Evolutionary conservation across 2,888 invertebrate genomes (phyloP).

Genomic region (Rhynchonema sp.): DNA sequence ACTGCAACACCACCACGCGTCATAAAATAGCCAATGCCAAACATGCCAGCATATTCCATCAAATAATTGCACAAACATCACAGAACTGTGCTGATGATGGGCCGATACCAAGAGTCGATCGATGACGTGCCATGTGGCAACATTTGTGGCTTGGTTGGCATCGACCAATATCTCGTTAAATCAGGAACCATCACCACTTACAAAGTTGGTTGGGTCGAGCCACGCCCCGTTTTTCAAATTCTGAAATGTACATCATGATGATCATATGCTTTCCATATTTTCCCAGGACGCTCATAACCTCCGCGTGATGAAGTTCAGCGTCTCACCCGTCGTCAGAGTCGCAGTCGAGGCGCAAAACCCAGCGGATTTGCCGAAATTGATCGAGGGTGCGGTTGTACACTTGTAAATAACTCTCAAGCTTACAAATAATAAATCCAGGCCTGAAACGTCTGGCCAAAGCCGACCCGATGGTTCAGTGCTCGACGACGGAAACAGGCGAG

Average conservation of each 20-base stretch:
- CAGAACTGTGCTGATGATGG: constrained; percentile 12
- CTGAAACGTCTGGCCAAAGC: constrained; percentile 11
- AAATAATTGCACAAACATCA: not conserved
- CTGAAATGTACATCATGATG: too few species aligned
- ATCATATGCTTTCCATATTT: too few species aligned
- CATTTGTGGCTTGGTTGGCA: constrained; percentile 11
- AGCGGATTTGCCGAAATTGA: constrained; percentile 10
- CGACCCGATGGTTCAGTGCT: constrained; percentile 12
- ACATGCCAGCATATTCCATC: not conserved
- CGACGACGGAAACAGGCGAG: constrained; percentile 10
- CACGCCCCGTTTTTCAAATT: too few species aligned
- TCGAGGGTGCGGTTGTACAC: constrained; percentile 7
- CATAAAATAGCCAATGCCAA: too few species aligned
- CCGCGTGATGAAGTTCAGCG: constrained; percentile 9
- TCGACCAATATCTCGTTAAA: constrained; percentile 13
- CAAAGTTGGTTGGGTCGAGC: too few species aligned
- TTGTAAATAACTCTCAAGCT: too few species aligned
- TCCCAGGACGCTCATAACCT: too few species aligned
- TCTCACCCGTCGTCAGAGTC: constrained; percentile 13
- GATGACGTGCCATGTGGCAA: constrained; percentile 12
- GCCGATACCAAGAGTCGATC: constrained; percentile 5
- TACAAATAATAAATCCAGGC: constrained; percentile 46
- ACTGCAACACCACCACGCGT: too few species aligned
- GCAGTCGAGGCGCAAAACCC: constrained; percentile 11
- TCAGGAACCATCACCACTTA: constrained; percentile 12